Evolutionary conservation across 2,113 vertebrate species (phyloP).

Genomic region (Larimichthys polyactis): DNA sequence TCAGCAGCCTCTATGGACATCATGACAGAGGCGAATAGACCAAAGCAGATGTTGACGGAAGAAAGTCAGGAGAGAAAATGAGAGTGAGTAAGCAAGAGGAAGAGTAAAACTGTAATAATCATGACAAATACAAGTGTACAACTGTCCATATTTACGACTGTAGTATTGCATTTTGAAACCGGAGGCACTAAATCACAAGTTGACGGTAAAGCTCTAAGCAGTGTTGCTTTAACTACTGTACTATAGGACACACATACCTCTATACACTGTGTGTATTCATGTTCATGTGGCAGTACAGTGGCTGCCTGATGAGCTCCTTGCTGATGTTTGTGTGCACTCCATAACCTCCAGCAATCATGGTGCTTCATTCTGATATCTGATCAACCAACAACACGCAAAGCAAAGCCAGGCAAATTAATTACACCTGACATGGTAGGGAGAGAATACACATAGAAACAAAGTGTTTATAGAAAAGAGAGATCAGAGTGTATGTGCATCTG

Average conservation of each 20-base stretch:
- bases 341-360: conserved; percentile 33
- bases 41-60: too few relatives aligned
- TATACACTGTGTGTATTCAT: conserved; percentile 4
- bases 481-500: not conserved
- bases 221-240: not conserved
- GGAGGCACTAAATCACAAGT: too few relatives aligned
- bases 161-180: too few relatives aligned
- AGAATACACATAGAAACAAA: not conserved
- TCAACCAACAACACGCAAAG: conserved; percentile 21
- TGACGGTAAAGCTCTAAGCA: too few relatives aligned
- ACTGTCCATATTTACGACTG: too few relatives aligned
- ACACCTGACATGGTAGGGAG: conserved; percentile 4
- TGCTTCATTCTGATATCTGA: conserved; percentile 43
- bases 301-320: conserved; percentile 17
- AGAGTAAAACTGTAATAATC: too few relatives aligned
- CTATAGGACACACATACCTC: not conserved
- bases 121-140: too few relatives aligned
- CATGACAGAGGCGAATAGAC: too few relatives aligned
- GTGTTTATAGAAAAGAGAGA: not conserved
- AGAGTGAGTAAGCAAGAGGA: too few relatives aligned
- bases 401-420: conserved; percentile 40
- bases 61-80: too few relatives aligned
- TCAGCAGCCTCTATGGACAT: too few relatives aligned
- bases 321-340: conserved; percentile 22
- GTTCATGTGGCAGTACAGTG: conserved; percentile 18